A percentile compares a stretch with the other conserved stretches of the same genome.
Conservation (phyloP, 2,797 vertebrate species). For the Betta splendens region DNA sequence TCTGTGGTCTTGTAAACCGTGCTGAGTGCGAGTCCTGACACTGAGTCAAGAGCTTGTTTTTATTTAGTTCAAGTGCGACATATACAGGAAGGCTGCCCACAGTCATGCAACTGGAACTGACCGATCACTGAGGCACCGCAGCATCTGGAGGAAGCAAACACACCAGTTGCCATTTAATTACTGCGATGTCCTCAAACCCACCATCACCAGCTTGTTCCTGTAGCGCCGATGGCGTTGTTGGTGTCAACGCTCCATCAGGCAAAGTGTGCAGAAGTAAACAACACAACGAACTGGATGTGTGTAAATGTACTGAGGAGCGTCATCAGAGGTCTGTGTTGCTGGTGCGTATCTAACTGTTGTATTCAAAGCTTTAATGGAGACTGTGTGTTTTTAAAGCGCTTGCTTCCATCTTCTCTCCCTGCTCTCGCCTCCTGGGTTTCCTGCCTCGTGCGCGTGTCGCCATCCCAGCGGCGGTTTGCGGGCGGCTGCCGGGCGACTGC, state of each 20-base stretch:
- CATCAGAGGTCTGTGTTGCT: conserved; percentile 49
- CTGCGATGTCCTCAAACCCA: conserved; percentile 43
- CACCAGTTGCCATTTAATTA: conserved; percentile 42
- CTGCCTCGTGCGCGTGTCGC: conserved; percentile 68
- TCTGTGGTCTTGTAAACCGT: conserved; percentile 75
- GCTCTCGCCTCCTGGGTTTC: conserved; percentile 29
- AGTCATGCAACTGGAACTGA: conserved; percentile 62
- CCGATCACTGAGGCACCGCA: conserved; percentile 51
- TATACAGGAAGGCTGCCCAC: conserved; percentile 71
- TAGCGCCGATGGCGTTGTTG: conserved; percentile 45
- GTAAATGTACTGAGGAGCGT: conserved; percentile 51
- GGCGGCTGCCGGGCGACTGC: conserved; percentile 79
- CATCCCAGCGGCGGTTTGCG: conserved; percentile 72
- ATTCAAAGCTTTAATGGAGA: conserved; percentile 26
- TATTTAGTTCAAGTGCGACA: conserved; percentile 72
- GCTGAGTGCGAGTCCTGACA: conserved; percentile 58
- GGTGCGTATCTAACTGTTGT: conserved; percentile 40
- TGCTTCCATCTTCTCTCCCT: conserved; percentile 28
- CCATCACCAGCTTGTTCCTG: conserved; percentile 37
- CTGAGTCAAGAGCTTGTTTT: conserved; percentile 73
- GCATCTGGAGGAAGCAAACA: conserved; percentile 51
- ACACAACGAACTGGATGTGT: conserved; percentile 61
- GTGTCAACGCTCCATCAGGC: conserved; percentile 55
- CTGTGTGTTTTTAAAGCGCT: conserved; percentile 67
- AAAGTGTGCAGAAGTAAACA: conserved; percentile 62